Conservation (phyloP, 2,888 invertebrate species). For the Hedya salicella region DNA sequence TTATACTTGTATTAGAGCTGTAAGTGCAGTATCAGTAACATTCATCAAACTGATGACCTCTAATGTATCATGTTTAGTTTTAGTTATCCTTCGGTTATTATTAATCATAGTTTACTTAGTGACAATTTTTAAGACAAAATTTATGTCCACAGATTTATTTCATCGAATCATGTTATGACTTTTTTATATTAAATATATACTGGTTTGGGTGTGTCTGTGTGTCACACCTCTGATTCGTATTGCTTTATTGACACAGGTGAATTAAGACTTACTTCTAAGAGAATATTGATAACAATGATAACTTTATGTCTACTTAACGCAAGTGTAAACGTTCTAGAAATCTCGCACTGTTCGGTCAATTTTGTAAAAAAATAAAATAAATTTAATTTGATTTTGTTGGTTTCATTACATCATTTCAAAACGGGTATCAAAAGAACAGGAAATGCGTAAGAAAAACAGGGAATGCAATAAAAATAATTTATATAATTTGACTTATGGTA, state of each 20-base stretch:
- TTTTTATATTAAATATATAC: slow-evolving; percentile 73
- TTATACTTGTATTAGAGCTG: slow-evolving; percentile 79
- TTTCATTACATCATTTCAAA: slow-evolving; percentile 54
- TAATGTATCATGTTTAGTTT: slow-evolving; percentile 81
- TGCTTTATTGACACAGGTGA: slow-evolving; percentile 82
- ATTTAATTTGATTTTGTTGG: slow-evolving; percentile 78
- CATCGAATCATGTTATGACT: slow-evolving; percentile 77
- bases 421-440: slow-evolving; percentile 61
- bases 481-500: slow-evolving; percentile 83
- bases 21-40: slow-evolving; percentile 67
- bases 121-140: slow-evolving; percentile 74
- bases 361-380: slow-evolving; percentile 84
- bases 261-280: slow-evolving; percentile 84
- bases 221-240: slow-evolving; percentile 64
- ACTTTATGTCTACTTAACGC: slow-evolving; percentile 85
- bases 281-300: slow-evolving; percentile 82
- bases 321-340: slow-evolving; percentile 85
- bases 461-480: slow-evolving; percentile 82
- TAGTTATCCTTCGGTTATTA: slow-evolving; percentile 82
- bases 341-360: slow-evolving; percentile 86
- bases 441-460: slow-evolving; percentile 69
- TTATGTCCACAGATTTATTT: slow-evolving; percentile 68
- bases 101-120: slow-evolving; percentile 82
- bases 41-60: slow-evolving; percentile 72
- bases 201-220: slow-evolving; percentile 64